These are phyloP conservation scores for Plodia interpunctella DNA, from an alignment of 1,140 invertebrate genomes.

Conservation along the genomic window DNA sequence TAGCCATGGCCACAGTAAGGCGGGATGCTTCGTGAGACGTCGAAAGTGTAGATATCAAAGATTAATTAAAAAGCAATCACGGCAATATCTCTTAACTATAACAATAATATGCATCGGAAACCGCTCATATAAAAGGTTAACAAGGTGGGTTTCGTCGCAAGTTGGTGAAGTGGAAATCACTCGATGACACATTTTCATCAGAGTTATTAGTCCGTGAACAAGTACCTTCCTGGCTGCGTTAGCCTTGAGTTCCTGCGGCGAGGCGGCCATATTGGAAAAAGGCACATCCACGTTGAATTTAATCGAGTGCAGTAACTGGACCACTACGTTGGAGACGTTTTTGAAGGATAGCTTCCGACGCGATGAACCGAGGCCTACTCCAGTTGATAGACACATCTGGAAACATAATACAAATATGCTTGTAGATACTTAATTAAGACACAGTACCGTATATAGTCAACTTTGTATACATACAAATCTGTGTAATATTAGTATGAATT, in stretches of 20 bases:
- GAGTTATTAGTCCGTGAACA: slow-evolving; percentile 12
- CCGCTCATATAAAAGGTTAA: slow-evolving; percentile 3
- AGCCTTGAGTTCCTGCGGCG: slow-evolving; percentile 79
- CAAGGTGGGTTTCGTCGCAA: slow-evolving; percentile 2
- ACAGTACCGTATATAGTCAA: no score
- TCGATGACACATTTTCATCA: slow-evolving; percentile 7
- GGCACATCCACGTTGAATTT: slow-evolving; percentile 95
- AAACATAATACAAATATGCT: slow-evolving; percentile 24
- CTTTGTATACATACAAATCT: no score
- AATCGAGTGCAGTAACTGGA: slow-evolving; percentile 92
- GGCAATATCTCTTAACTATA: not conserved
- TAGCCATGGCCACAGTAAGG: slow-evolving; percentile 40
- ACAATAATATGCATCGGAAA: not conserved
- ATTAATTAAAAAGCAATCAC: not conserved
- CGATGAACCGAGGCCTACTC: slow-evolving; percentile 80
- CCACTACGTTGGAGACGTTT: slow-evolving; percentile 94
- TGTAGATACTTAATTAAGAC: no score
- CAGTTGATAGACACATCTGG: slow-evolving; percentile 78
- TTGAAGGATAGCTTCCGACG: slow-evolving; percentile 92
- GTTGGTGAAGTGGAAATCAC: slow-evolving; percentile 14
- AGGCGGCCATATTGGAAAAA: slow-evolving; percentile 92
- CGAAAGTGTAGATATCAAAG: not conserved
- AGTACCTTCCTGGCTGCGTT: slow-evolving; percentile 81
- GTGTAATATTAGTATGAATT: no score
- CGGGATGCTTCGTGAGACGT: not conserved